These are phyloP conservation scores for Gallinago undulata DNA, from an alignment of 2,113 vertebrate species.

Conservation along the genomic window DNA sequence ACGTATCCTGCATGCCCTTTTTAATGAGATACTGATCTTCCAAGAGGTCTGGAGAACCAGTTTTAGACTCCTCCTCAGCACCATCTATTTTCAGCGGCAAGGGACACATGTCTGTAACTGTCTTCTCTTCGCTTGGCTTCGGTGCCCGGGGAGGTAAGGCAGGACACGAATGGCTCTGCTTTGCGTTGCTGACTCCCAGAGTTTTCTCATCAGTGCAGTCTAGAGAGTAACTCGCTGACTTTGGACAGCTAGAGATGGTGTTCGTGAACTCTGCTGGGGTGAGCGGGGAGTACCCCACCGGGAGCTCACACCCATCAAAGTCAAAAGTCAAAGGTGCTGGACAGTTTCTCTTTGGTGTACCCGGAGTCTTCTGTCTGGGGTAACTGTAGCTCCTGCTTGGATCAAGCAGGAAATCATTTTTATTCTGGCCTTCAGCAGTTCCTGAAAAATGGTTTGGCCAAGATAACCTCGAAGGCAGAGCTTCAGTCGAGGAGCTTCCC, in stretches of 20 bases:
- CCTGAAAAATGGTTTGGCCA: conserved; percentile 92
- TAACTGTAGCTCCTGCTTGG: conserved; percentile 93
- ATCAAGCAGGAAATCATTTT: conserved; percentile 81
- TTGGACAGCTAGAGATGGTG: conserved; percentile 78
- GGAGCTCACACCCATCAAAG: conserved; percentile 73
- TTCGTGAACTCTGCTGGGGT: conserved; percentile 51
- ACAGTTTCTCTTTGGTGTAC: conserved; percentile 85
- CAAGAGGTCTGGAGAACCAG: conserved; percentile 67
- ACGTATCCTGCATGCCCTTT: conserved; percentile 75
- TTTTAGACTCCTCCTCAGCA: conserved; percentile 72
- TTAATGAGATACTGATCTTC: conserved; percentile 75
- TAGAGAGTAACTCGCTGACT: conserved; percentile 90
- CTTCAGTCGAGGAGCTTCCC: conserved; percentile 74
- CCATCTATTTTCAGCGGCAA: conserved; percentile 76
- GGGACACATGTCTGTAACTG: conserved; percentile 61
- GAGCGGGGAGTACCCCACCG: conserved; percentile 23
- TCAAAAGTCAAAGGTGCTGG: conserved; percentile 85
- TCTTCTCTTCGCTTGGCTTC: conserved; percentile 77
- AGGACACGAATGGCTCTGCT: conserved; percentile 92
- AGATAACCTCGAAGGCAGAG: conserved; percentile 83
- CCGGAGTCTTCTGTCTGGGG: conserved; percentile 89
- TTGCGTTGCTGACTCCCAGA: conserved; percentile 72
- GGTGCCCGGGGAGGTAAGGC: conserved; percentile 89
- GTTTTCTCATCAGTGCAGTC: conserved; percentile 84
- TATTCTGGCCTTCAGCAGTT: conserved; percentile 74